Conservation (phyloP, 2,797 vertebrate species). For the Molossus molossus region DNA sequence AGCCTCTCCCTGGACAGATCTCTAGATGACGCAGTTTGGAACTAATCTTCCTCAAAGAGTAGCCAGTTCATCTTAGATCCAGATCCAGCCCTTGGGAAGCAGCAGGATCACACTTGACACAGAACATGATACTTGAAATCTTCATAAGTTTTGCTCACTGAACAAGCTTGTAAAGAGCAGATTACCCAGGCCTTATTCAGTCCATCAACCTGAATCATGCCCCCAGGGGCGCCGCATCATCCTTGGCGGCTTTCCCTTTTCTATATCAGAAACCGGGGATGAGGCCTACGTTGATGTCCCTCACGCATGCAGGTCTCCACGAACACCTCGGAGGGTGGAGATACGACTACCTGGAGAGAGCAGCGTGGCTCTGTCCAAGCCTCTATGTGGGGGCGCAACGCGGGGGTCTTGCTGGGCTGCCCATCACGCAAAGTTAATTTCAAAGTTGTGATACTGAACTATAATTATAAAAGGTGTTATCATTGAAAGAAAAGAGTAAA, state of each 20-base stretch:
- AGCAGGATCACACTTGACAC: not conserved
- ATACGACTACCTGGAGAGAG: too few species aligned
- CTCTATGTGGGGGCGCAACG: too few species aligned
- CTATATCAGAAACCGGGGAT: too few species aligned
- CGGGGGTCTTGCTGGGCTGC: too few species aligned
- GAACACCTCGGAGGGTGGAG: too few species aligned
- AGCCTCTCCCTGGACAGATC: not conserved
- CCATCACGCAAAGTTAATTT: not conserved
- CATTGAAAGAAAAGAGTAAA: not conserved
- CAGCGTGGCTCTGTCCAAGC: too few species aligned
- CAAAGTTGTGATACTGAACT: not conserved
- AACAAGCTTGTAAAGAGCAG: slow-evolving; percentile 47
- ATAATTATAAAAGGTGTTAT: not conserved
- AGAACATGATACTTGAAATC: not conserved
- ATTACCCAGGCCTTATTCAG: not conserved
- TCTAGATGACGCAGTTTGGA: not conserved
- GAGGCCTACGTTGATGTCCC: too few species aligned
- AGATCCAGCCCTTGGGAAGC: not conserved
- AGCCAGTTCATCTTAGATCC: not conserved
- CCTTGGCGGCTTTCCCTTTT: too few species aligned
- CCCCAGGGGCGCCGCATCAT: too few species aligned
- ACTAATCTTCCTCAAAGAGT: not conserved
- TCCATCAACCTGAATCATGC: not conserved
- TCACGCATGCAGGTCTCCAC: too few species aligned
- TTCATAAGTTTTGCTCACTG: slow-evolving; percentile 28